Conservation (phyloP, 2,888 invertebrate genomes). For the Mimumesa dahlbomi region DNA sequence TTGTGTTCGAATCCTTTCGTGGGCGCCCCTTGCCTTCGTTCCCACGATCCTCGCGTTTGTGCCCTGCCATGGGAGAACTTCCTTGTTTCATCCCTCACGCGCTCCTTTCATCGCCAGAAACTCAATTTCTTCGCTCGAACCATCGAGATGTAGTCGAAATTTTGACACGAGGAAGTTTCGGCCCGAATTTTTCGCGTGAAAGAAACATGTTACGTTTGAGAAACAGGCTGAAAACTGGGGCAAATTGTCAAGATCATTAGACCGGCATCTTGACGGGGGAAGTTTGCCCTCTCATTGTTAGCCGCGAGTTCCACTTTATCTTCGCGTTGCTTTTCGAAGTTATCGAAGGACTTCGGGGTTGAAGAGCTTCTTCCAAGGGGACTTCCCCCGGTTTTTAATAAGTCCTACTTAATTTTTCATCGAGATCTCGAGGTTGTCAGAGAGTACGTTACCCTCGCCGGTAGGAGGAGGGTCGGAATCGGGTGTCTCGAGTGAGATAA, state of each 20-base stretch:
- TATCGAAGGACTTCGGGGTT: constrained; percentile 6
- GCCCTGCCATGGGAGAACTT: not conserved
- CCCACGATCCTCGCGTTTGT: constrained; percentile 42
- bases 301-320: constrained; percentile 14
- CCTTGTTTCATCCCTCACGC: not conserved
- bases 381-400: constrained; percentile 27
- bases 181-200: too few relatives aligned
- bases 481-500: constrained; percentile 1
- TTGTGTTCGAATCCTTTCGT: constrained; percentile 37
- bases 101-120: constrained; percentile 4
- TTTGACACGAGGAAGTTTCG: too few relatives aligned
- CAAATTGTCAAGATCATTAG: too few relatives aligned
- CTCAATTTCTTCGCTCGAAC: constrained; percentile 3
- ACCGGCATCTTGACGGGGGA: too few relatives aligned
- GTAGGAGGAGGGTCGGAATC: constrained; percentile 4
- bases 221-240: too few relatives aligned
- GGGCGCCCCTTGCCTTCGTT: constrained; percentile 29
- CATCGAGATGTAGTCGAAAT: too few relatives aligned
- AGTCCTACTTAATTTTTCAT: constrained; percentile 42
- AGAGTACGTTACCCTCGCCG: constrained; percentile 7
- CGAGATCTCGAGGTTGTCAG: constrained; percentile 20
- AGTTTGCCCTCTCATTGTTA: constrained; percentile 37
- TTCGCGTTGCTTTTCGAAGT: constrained; percentile 27
- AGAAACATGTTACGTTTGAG: too few relatives aligned
- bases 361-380: not conserved